Conservation (phyloP, 2,888 invertebrate genomes). For the Epinotia brunnichana region DNA sequence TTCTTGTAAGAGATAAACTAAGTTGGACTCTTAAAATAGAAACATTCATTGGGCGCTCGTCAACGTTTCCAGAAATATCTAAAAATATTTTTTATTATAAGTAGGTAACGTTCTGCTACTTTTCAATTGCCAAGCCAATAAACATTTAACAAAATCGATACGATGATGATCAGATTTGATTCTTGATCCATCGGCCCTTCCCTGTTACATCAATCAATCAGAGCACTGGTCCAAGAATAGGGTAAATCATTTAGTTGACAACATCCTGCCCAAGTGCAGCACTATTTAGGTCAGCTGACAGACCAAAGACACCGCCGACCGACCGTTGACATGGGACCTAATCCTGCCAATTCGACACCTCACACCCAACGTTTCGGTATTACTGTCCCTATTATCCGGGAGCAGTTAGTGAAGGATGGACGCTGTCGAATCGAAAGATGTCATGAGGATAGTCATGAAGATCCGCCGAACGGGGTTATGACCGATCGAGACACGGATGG, state of each 20-base stretch:
- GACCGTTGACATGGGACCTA: slow-evolving; percentile 57
- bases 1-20: too few species aligned
- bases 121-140: not conserved
- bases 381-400: slow-evolving; percentile 7
- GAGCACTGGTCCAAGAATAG: slow-evolving; percentile 50
- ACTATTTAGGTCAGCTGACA: slow-evolving; percentile 65
- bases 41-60: too few species aligned
- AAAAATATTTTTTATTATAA: not conserved
- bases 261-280: slow-evolving; percentile 62
- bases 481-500: not conserved
- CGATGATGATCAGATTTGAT: not conserved
- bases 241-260: slow-evolving; percentile 53
- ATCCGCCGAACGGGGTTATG: slow-evolving; percentile 8
- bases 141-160: not conserved
- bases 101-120: not conserved
- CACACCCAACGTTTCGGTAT: slow-evolving; percentile 1
- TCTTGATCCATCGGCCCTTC: slow-evolving; percentile 14
- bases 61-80: too few species aligned
- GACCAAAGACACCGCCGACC: slow-evolving; percentile 70
- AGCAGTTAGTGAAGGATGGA: slow-evolving; percentile 26
- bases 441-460: slow-evolving; percentile 1
- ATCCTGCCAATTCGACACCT: slow-evolving; percentile 6
- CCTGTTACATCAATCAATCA: slow-evolving; percentile 23
- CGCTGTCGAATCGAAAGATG: not conserved
- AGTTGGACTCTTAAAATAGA: too few species aligned